Percentiles rank a stretch among this genome's conserved stretches.
These are phyloP conservation scores for Bettongia penicillata DNA, from an alignment of 2,113 vertebrate genomes.

Conservation along the genomic window DNA sequence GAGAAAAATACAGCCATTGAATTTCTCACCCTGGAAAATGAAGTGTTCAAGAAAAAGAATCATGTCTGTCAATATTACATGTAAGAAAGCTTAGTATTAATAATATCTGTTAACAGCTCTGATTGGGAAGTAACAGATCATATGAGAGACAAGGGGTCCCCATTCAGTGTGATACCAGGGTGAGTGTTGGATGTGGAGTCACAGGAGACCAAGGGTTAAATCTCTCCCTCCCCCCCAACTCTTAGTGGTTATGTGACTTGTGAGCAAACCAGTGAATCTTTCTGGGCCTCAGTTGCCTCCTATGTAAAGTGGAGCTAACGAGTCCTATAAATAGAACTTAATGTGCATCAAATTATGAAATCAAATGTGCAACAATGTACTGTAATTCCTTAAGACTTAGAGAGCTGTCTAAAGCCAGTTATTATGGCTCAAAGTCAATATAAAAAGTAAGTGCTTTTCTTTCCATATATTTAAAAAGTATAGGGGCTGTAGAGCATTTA, in stretches of 20 bases:
- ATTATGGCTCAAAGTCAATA: not conserved
- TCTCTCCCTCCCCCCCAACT: not conserved
- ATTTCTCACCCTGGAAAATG: slow-evolving; percentile 94
- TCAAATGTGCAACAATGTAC: not conserved
- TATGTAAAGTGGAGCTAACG: not conserved
- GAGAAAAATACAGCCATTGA: slow-evolving; percentile 96
- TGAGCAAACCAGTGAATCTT: not conserved
- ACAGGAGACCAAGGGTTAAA: not conserved
- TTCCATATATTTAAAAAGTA: not conserved
- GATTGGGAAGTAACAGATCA: not conserved
- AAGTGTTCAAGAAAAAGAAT: slow-evolving; percentile 93
- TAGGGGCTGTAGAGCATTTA: not conserved
- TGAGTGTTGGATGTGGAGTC: not conserved
- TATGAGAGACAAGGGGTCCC: not conserved
- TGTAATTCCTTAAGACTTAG: not conserved
- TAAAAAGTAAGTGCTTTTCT: not conserved
- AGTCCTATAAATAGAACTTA: not conserved
- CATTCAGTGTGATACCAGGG: not conserved
- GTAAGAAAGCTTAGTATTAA: slow-evolving; percentile 85
- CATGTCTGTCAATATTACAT: slow-evolving; percentile 92
- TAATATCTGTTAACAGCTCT: not conserved
- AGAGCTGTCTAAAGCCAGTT: not conserved
- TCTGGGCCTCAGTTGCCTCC: not conserved
- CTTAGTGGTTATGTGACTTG: not conserved
- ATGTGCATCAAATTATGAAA: too few species aligned